phyloP scores from a whole-genome alignment of 1,140 invertebrate species.

The Homarus americanus region DNA sequence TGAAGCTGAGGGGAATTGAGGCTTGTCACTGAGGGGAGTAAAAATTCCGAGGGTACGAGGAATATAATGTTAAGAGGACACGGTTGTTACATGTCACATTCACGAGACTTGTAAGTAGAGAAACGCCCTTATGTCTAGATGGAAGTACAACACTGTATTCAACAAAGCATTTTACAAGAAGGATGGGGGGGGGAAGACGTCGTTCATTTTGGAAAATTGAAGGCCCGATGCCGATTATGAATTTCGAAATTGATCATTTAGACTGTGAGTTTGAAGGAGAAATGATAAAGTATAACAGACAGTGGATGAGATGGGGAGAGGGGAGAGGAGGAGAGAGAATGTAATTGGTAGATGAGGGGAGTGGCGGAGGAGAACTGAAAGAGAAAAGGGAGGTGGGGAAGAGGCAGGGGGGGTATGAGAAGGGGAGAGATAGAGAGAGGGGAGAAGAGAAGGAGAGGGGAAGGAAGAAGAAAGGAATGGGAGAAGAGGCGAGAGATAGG shows the following conservation, averaged over 20 bases:
- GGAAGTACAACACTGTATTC: background rate
- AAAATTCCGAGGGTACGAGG: slow-evolving; percentile 8
- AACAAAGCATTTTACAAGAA: background rate
- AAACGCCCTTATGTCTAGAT: background rate
- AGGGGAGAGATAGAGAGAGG: too few species aligned
- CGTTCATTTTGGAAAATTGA: slow-evolving; percentile 59
- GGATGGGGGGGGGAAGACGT: slow-evolving; percentile 9
- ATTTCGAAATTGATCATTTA: slow-evolving; percentile 17
- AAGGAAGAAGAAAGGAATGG: too few species aligned
- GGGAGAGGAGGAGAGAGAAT: too few species aligned
- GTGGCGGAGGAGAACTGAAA: too few species aligned
- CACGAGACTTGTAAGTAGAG: background rate
- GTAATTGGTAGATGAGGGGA: too few species aligned
- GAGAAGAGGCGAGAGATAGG: too few species aligned
- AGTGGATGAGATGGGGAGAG: too few species aligned
- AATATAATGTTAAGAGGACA: slow-evolving; percentile 40
- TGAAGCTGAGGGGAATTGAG: slow-evolving; percentile 54
- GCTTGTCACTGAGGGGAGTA: slow-evolving; percentile 51
- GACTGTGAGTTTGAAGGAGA: background rate
- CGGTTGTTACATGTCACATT: background rate
- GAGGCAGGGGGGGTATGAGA: too few species aligned
- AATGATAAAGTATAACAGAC: slow-evolving; percentile 3
- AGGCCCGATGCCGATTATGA: slow-evolving; percentile 33
- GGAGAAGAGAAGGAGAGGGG: too few species aligned
- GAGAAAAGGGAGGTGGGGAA: too few species aligned